Evolutionary conservation across 53 echinoderm and acorn worm species (phyloP), one percentile per base, ranked within the genome.

Genomic region (Holothuria leucospilota): DNA sequence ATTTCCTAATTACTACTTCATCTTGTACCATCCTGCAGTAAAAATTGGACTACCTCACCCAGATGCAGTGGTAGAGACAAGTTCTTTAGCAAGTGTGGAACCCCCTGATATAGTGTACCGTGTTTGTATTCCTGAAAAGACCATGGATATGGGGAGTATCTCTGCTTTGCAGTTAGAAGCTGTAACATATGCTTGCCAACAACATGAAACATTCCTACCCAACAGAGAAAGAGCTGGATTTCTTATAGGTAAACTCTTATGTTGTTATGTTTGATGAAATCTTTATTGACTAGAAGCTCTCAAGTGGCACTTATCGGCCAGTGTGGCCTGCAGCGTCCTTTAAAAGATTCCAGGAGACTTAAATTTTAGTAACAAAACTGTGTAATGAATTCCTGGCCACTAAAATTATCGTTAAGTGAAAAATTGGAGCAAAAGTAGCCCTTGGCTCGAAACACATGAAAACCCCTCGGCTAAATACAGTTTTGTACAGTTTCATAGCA

Each of bases 141-240:
- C 86, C 60, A 92, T 98, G 60, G 98, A 98, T 78, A 90, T 93
- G 42, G 88, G 95, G 13, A 86, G 95, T 71, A 64, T 98, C 5
- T 98, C 98, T 6, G 95, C 98, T 23, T 73, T 98, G 61, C 98
- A 98, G 89, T 56, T 98, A 18, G 98, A 98, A 83, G 93, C 98
- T 20, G 90, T 98, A 71, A 98, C 95, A 0, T 98, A 98, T 62
- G 98, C 98, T n/a, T 98, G 98, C 52, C 98, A 98, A 82, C 98
- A 98, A 68, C 98, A 98, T 67, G 98, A 98, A 85, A 93, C 95
- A 26, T 83, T 93, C 71, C 92, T 98, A 18, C 85, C 82, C 11
- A 88, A 84, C 78, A 95, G 98, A 13, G 93, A 87, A 30, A 90
- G 98, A 75, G 95, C 95, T 12, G 98, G 98, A 14, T 98, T 93